These are phyloP conservation scores for Epizoanthus illoricatus DNA, from an alignment of 92 coral and sea anemone species.

Conservation along the genomic window DNA sequence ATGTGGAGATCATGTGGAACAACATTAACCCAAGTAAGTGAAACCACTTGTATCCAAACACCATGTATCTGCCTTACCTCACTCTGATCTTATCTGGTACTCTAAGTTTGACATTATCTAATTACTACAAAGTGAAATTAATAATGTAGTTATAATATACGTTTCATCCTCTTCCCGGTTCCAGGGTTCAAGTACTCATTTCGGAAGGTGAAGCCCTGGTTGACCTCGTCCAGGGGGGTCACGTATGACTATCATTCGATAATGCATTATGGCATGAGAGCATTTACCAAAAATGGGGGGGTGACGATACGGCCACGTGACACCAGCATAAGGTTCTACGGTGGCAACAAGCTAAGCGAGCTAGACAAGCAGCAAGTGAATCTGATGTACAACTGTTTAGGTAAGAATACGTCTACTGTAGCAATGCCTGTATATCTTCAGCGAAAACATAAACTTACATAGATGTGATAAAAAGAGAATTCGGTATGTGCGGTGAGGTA, in stretches of 20 bases:
- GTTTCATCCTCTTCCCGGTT: too few species aligned
- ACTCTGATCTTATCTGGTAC: too few species aligned
- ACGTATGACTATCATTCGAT: conserved; percentile 31
- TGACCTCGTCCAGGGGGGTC: conserved; percentile 25
- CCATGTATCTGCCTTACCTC: too few species aligned
- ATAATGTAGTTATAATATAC: too few species aligned
- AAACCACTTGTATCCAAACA: too few species aligned
- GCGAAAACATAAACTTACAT: too few species aligned
- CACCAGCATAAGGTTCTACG: conserved; percentile 11
- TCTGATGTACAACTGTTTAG: conserved; percentile 33
- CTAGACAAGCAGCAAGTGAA: conserved; percentile 35
- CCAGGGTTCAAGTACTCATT: conserved; percentile 27
- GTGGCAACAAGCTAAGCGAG: conserved; percentile 12
- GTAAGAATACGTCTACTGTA: neutral
- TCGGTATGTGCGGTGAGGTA: too few species aligned
- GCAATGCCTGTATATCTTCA: too few species aligned
- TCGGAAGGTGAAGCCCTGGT: conserved; percentile 24
- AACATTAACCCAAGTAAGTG: conserved; percentile 32
- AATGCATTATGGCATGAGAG: conserved; percentile 35
- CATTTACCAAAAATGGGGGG: conserved; percentile 30
- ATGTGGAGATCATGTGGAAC: conserved; percentile 21
- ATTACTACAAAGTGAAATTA: too few species aligned
- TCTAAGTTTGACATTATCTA: too few species aligned
- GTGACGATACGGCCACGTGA: conserved; percentile 31
- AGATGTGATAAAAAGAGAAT: too few species aligned